Conservation (phyloP, 1,140 invertebrate species). For the Temnothorax curvispinosus region DNA sequence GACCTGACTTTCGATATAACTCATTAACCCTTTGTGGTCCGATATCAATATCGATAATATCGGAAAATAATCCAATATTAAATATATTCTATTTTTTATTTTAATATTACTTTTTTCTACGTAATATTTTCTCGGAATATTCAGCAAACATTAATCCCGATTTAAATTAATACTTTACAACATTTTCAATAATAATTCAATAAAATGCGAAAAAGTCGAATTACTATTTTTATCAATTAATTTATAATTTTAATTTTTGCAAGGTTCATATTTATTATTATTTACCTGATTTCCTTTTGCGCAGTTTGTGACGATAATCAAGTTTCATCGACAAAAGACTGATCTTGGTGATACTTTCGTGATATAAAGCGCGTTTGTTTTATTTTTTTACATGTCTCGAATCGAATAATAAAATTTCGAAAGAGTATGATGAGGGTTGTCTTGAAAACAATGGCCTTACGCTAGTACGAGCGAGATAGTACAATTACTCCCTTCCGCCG, state of each 20-base stretch:
- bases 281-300: background rate
- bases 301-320: background rate
- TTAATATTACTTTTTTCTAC: background rate
- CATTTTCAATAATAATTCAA: background rate
- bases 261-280: background rate
- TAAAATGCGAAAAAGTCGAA: background rate
- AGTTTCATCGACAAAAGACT: background rate
- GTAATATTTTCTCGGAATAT: background rate
- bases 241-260: background rate
- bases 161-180: background rate
- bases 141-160: background rate
- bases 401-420: constrained; percentile 1
- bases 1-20: constrained; percentile 22
- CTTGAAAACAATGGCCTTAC: constrained; percentile 72
- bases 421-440: constrained; percentile 37
- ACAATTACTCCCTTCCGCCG: constrained; percentile 77
- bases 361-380: background rate
- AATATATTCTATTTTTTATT: background rate
- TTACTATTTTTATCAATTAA: background rate
- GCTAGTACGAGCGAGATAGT: constrained; percentile 57
- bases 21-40: background rate
- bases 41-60: background rate
- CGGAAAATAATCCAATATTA: background rate
- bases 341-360: background rate
- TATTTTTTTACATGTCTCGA: background rate